Conservation (phyloP, 2,888 invertebrate genomes). For the Fragum whitleyi region DNA sequence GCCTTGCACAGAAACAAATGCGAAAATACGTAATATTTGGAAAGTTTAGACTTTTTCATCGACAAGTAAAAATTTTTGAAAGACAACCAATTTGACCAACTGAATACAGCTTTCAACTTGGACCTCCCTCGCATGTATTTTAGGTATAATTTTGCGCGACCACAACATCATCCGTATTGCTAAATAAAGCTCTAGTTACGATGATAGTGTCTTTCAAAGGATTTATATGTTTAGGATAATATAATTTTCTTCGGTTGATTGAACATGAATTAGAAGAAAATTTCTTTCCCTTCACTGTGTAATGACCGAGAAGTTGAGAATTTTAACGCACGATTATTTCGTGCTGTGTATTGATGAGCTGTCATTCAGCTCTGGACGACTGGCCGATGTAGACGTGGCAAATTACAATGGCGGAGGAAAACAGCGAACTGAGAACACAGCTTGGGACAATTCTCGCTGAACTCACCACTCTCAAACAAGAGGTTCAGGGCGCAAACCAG, state of each 20-base stretch:
- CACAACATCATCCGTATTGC: too few species aligned
- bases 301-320: not conserved
- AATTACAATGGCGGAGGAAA: not conserved
- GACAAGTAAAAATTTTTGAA: too few species aligned
- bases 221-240: too few species aligned
- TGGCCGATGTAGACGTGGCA: not conserved
- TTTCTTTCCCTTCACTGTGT: conserved; percentile 11
- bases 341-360: not conserved
- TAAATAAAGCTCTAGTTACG: too few species aligned
- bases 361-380: conserved; percentile 28
- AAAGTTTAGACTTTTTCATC: too few species aligned
- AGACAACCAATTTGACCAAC: too few species aligned
- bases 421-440: not conserved
- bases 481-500: conserved; percentile 16
- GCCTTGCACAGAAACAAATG: too few species aligned
- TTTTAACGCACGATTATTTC: not conserved
- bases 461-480: conserved; percentile 6
- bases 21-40: too few species aligned
- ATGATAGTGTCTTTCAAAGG: too few species aligned
- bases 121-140: too few species aligned
- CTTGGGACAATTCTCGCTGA: not conserved
- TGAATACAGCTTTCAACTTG: too few species aligned
- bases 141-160: too few species aligned
- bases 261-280: conserved; percentile 27
- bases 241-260: conserved; percentile 28